Evolutionary conservation across 2,888 invertebrate genomes (phyloP), one percentile per base, ranked within the genome.

Genomic region (Oscheius sp.): DNA sequence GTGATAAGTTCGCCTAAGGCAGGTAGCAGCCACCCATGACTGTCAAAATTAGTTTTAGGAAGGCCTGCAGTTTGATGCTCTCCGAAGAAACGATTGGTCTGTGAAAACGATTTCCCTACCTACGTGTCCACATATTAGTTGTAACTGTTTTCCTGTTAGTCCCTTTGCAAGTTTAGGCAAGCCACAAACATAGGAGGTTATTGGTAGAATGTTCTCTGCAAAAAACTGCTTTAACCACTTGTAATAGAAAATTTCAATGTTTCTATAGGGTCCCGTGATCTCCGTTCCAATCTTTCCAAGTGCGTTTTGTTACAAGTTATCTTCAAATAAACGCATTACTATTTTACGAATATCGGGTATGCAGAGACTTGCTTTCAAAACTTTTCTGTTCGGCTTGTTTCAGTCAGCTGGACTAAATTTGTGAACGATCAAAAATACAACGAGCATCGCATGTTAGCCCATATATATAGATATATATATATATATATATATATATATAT

Each of bases 101-200:
- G n/a, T 68, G 35, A 53, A 55, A 35, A 68, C 68, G 11, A 42
- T 68, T 9, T 21, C 55, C 21, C 68, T 68, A 53, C 68, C 68
- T 11, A 68, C 55, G 21, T 37, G 42, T 55, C 68, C 55, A 33
- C 68, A 68, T 29, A 35, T 55, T 7, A 53, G 53, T 29, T 68
- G 68, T 35, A 68, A 68, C 35, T 68, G 68, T 55, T 68, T 68
- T 55, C 33, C 68, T 11, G 10, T 7, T 37, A 62, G 33, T 57
- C 32, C 29, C 29, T 57, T 10, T 57, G 57, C 57, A 57, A 42
- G 7, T 13, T 7, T 57, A 57, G 33, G 57, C 29, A 29, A 21
- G 10, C 29, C 32, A 57, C 29, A 32, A 60, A 35, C 13, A 42
- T 60, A 60, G 37, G 60, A 60, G 60, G 35, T 60, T 60, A 35